phyloP scores from a whole-genome alignment of 2,797 vertebrate species.

The Anas bernieri region DNA sequence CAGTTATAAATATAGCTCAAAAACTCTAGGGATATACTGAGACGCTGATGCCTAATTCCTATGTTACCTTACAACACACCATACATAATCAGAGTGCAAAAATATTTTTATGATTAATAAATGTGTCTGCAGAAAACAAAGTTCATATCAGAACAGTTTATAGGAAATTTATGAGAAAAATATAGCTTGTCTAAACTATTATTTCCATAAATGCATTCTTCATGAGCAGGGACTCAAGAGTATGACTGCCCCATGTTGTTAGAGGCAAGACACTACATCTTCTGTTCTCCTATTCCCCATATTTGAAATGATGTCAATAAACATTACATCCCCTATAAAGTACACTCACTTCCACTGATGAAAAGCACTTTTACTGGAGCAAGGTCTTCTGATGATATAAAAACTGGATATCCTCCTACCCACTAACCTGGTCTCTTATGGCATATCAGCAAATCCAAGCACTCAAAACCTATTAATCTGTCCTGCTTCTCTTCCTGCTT shows the following conservation, averaged over 20 bases:
- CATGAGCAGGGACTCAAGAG: not conserved
- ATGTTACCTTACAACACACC: not conserved
- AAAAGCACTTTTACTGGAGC: not conserved
- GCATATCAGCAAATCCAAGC: not conserved
- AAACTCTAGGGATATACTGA: not conserved
- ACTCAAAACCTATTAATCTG: not conserved
- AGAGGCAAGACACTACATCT: not conserved
- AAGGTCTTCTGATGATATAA: not conserved
- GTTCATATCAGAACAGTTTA: not conserved
- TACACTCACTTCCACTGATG: not conserved
- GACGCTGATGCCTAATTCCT: not conserved
- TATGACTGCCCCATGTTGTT: not conserved
- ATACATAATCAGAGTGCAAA: not conserved
- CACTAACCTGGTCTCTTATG: fast-evolving
- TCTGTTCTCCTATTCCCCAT: not conserved
- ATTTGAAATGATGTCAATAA: not conserved
- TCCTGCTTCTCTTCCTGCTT: not conserved
- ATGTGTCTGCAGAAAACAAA: not conserved
- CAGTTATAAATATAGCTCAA: slow-evolving; percentile 8
- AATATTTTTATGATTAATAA: not conserved
- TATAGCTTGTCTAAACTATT: not conserved
- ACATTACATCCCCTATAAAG: not conserved
- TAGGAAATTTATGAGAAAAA: not conserved
- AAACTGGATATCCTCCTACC: not conserved
- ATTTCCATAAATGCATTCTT: not conserved